These are phyloP conservation scores for Hyaena hyaena DNA, from an alignment of 2,113 vertebrate genomes.

Conservation along the genomic window DNA sequence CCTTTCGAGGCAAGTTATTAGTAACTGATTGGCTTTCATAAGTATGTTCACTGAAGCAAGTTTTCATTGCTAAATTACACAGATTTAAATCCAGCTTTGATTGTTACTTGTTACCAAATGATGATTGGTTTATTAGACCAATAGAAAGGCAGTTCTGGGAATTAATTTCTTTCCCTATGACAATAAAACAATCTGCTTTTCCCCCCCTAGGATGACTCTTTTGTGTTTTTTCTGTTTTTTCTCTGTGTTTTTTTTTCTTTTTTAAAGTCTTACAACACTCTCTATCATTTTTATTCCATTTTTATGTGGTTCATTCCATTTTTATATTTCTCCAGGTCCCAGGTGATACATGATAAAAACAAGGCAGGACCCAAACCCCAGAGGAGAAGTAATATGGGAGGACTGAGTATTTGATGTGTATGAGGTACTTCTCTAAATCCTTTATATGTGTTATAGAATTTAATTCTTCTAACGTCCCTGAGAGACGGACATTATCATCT, in stretches of 20 bases:
- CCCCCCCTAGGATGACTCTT: background rate
- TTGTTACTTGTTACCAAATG: background rate
- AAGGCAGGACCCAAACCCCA: background rate
- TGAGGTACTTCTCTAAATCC: background rate
- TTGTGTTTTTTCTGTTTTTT: no score
- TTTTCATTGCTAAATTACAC: conserved; percentile 18
- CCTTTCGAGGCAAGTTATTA: conserved; percentile 24
- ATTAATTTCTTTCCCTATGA: conserved; percentile 15
- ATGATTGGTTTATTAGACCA: background rate
- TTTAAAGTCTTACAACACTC: background rate
- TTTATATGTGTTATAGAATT: background rate
- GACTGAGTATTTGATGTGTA: background rate
- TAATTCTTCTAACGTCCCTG: background rate
- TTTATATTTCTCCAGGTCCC: background rate
- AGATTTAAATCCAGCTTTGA: conserved; percentile 12
- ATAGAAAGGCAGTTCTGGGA: background rate
- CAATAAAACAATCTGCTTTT: background rate
- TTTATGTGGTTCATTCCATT: background rate
- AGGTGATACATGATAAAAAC: background rate
- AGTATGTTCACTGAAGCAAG: background rate
- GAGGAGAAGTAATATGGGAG: background rate
- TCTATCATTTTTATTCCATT: background rate
- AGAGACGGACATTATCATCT: rapidly evolving
- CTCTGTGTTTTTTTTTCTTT: no score
- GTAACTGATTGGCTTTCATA: conserved; percentile 41